A percentile compares a stretch with the other conserved stretches of the same genome.
phyloP scores from a whole-genome alignment of 2,797 vertebrate genomes.

The Thaleichthys pacificus region DNA sequence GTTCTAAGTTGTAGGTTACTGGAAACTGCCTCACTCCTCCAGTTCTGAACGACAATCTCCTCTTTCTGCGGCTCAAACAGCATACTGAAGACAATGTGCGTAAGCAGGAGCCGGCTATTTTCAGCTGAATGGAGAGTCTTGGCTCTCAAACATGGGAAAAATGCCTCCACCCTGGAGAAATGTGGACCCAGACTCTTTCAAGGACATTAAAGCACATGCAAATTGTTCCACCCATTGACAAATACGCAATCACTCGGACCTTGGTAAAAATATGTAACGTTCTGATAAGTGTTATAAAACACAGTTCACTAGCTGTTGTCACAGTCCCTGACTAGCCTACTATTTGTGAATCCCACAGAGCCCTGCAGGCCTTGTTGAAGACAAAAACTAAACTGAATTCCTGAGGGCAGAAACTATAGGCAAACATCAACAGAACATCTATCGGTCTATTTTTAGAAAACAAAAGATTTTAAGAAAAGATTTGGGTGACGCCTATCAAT shows the following conservation, averaged over 20 bases:
- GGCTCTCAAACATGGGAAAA: constrained; percentile 67
- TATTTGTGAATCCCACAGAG: neutral
- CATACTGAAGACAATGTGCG: constrained; percentile 69
- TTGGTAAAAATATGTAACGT: too few relatives aligned
- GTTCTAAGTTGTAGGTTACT: too few relatives aligned
- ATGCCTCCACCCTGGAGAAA: constrained; percentile 59
- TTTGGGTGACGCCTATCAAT: too few relatives aligned
- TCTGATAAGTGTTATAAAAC: too few relatives aligned
- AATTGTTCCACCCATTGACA: constrained; percentile 3
- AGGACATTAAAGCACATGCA: neutral
- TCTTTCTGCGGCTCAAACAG: constrained; percentile 65
- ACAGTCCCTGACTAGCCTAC: neutral
- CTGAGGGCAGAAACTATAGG: neutral
- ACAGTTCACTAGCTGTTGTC: too few relatives aligned
- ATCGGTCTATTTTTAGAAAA: constrained; percentile 1
- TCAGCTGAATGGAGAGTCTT: constrained; percentile 73
- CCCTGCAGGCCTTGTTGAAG: constrained; percentile 7
- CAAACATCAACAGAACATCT: neutral
- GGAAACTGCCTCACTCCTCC: too few relatives aligned
- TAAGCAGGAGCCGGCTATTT: constrained; percentile 77
- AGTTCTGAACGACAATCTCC: constrained; percentile 37
- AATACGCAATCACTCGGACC: neutral
- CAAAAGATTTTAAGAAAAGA: neutral
- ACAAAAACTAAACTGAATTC: neutral
- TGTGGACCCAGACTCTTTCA: constrained; percentile 21